phyloP scores from a whole-genome alignment of 2,113 vertebrate species.

The Upupa epops region DNA sequence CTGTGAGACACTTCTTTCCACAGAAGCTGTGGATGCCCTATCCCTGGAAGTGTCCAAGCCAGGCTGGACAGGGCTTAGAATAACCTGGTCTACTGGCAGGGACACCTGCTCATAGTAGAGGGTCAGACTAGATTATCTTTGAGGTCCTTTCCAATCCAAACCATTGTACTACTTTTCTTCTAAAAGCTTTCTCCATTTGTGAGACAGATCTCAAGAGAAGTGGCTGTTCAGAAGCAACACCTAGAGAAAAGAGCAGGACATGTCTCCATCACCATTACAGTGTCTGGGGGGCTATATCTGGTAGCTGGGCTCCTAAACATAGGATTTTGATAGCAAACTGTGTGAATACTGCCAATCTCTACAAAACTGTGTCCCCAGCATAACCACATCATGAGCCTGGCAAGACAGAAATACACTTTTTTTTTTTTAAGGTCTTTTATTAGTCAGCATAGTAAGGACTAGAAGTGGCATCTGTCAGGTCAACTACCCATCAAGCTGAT shows the following conservation, averaged over 20 bases:
- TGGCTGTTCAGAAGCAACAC: background rate
- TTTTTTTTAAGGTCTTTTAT: background rate
- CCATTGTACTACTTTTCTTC: background rate
- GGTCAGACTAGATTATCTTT: too few species aligned
- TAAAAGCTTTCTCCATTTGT: background rate
- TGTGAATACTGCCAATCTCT: background rate
- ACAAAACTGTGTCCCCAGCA: rapidly evolving
- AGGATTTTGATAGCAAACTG: background rate
- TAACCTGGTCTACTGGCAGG: too few species aligned
- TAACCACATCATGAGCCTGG: background rate
- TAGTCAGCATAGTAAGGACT: background rate
- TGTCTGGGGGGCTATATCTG: background rate
- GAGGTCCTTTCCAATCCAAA: background rate
- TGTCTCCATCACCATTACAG: background rate
- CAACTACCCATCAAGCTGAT: background rate
- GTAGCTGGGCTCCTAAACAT: background rate
- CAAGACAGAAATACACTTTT: background rate
- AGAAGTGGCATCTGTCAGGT: background rate
- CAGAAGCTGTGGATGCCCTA: too few species aligned
- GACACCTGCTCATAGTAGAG: too few species aligned
- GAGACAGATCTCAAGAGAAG: background rate
- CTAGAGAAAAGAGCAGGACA: background rate
- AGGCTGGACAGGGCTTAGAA: too few species aligned
- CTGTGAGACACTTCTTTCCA: too few species aligned
- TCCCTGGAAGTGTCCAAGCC: too few species aligned